Evolutionary conservation across 2,797 vertebrate genomes (phyloP), one percentile per base, ranked within the genome.

Genomic region (Pachyuromys duprasi): DNA sequence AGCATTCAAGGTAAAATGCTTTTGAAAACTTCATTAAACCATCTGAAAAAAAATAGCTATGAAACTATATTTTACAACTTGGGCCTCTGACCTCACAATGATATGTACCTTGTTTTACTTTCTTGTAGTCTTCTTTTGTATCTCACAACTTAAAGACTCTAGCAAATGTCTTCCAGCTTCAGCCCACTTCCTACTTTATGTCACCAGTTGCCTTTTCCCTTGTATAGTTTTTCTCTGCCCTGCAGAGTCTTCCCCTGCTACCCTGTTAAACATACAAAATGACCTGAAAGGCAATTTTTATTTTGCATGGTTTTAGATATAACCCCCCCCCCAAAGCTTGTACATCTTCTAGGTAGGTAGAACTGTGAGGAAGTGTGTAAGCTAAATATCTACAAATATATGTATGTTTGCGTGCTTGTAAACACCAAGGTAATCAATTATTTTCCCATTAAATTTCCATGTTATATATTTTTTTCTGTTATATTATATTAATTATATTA

Each of bases 71-170:
- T 33, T 24, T n/a, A 31, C 69, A 8, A 15, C 14, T 82, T n/a
- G 53, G 75, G 78, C 63, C 76, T 82, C 39, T 70, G 74, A 83
- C 9, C 26, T 78, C 86, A 60, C 45, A 93, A 42, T 14, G 49
- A 90, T 74, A 24, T 67, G 12, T 67, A 65, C 72, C 92, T 95
- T 89, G 20, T 70, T 78, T 93, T 70, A 72, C 65, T 72, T 76
- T 62, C 26, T 67, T 90, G 36, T 2, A 82, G 13, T 55, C 69
- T 94, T 95, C 31, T 28, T 22, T 76, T 55, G 11, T 42, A 60
- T 18, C 24, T 95, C 39, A 74, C 62, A 28, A 20, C 36, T 72
- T 74, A 90, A 55, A 12, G 62, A 33, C 31, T 84, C 82, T 57
- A 89, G 15, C 70, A 86, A 82, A 91, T 60, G n/a, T 11, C 36